Percentiles rank a stretch among this genome's conserved stretches.
Conservation (phyloP, 64 coral and sea anemone species). For the Catalaphyllia jardinei region DNA sequence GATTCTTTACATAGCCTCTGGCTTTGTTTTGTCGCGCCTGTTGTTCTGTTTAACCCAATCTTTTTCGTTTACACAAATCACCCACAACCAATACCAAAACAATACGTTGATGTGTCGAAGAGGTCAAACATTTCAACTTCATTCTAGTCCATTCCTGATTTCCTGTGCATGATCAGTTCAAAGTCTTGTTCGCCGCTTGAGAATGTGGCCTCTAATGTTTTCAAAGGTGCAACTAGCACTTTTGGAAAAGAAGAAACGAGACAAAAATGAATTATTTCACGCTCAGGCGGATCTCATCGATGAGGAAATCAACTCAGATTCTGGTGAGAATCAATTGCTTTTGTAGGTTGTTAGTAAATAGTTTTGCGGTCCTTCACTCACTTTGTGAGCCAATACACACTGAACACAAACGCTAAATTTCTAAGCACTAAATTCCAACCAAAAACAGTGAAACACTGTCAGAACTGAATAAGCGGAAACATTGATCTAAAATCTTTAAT, state of each 20-base stretch:
- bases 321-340: not conserved
- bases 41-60: not conserved
- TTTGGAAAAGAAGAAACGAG: not conserved
- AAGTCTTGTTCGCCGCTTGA: not conserved
- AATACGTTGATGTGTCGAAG: not conserved
- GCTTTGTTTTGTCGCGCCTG: not conserved
- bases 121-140: slow-evolving; percentile 10
- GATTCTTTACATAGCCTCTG: not conserved
- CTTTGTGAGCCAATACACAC: not conserved
- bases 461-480: not conserved
- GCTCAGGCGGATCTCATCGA: not conserved
- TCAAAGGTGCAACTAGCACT: not conserved
- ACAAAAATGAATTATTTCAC: not conserved
- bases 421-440: not conserved
- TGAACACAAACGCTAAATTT: not conserved
- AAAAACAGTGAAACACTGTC: not conserved
- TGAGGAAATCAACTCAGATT: not conserved
- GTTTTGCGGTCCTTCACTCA: not conserved
- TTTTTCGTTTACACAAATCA: slow-evolving; percentile 14
- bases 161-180: not conserved
- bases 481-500: not conserved
- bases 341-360: not conserved
- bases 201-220: slow-evolving; percentile 7
- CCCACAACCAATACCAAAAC: not conserved
- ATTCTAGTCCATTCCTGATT: not conserved